Conservation (phyloP, 2,888 invertebrate species). For the Eupsilia transversa region DNA sequence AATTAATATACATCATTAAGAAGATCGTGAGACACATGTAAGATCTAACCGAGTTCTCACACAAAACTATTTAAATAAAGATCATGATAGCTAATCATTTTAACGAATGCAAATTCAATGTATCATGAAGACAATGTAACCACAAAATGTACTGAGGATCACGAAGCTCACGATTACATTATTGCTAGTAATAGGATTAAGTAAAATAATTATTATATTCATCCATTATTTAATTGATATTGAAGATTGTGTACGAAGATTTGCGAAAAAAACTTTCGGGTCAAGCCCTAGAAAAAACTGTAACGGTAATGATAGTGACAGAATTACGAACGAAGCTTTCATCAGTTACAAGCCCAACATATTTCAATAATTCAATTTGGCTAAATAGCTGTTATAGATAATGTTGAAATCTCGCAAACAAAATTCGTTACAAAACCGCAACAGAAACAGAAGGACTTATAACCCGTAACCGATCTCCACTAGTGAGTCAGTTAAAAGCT, state of each 20-base stretch:
- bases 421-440: constrained; percentile 8
- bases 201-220: too few species aligned
- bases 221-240: too few species aligned
- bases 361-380: too few species aligned
- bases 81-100: constrained; percentile 50
- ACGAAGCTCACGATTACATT: constrained; percentile 62
- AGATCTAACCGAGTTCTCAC: constrained; percentile 48
- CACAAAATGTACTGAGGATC: constrained; percentile 72
- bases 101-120: constrained; percentile 40
- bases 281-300: too few species aligned
- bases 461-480: constrained; percentile 16
- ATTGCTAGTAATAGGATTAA: too few species aligned
- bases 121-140: constrained; percentile 73
- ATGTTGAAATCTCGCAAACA: constrained; percentile 10
- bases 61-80: constrained; percentile 38
- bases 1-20: constrained; percentile 40
- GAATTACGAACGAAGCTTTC: background rate
- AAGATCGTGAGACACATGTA: constrained; percentile 58
- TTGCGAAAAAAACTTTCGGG: too few species aligned
- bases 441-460: background rate
- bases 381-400: background rate
- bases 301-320: too few species aligned
- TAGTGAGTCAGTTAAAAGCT: constrained; percentile 55
- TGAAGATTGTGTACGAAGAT: too few species aligned
- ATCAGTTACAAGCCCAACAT: background rate